Conservation (phyloP, 2,797 vertebrate species). For the Simalia tracyae region DNA sequence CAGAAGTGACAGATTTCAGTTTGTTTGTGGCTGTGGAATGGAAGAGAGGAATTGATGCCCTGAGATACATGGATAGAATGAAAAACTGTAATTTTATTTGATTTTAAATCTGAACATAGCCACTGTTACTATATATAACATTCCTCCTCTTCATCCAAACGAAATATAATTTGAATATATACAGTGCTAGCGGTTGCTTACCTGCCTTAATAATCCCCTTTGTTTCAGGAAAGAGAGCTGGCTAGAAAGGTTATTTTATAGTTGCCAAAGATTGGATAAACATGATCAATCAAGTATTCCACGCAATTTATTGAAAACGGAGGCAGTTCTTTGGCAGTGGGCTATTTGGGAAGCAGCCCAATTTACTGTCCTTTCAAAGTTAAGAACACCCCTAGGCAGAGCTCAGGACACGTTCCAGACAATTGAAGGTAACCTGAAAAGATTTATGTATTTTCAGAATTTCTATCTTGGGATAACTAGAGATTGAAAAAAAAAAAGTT, state of each 20-base stretch:
- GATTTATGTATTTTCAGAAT: neutral
- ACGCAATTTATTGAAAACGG: constrained; percentile 86
- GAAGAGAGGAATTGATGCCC: neutral
- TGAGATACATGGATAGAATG: neutral
- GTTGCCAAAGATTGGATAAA: constrained; percentile 95
- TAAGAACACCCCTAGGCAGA: constrained; percentile 92
- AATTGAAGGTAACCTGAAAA: constrained; percentile 86
- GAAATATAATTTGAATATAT: neutral
- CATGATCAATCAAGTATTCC: constrained; percentile 83
- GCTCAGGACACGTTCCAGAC: constrained; percentile 99
- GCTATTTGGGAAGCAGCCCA: constrained; percentile 98
- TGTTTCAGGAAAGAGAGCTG: constrained; percentile 92
- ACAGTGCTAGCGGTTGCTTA: neutral
- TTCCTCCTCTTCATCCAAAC: neutral
- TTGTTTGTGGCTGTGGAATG: neutral
- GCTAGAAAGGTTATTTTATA: constrained; percentile 95
- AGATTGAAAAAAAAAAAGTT: neutral
- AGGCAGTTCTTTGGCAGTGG: constrained; percentile 97
- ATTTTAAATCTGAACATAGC: neutral
- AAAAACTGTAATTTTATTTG: neutral
- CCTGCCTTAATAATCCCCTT: constrained; percentile 32
- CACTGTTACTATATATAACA: neutral
- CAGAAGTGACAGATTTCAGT: neutral
- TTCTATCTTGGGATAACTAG: neutral
- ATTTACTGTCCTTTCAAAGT: constrained; percentile 96